Evolutionary conservation across 1,140 invertebrate species (phyloP), one percentile per base, ranked within the genome.

Genomic region (Cyphomyrmex costatus): DNA sequence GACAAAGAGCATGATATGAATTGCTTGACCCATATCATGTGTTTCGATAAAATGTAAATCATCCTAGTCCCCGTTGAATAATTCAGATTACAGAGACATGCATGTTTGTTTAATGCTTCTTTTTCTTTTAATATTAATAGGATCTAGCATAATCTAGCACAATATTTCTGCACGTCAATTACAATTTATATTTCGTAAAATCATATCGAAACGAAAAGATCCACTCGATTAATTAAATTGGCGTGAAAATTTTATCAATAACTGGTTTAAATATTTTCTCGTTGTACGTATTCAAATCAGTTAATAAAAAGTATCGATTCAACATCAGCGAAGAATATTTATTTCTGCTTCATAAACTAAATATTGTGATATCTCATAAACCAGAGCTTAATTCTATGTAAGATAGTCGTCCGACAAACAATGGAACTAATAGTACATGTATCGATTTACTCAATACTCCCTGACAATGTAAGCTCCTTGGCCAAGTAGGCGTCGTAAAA

Each of bases 61-160:
- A 61, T 33, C 30, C 36, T 46, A 58, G 21, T 71, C 24, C 21
- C 12, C 10, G 30, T 42, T 78, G 46, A 68, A 80, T 68, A 68
- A 80, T 80, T 80, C 77, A 70, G 16, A 53, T 53, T 70, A 24
- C 14, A 68, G n/a, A 79, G 46, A 49, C 61, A 80, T 68, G 46
- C 8, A 68, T 46, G 76, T 30, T 24, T n/a, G 24, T 1, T 24
- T 78, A 65, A 60, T 78, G 24, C 30, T 65, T 65, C 30, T 65
- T 65, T 65, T 78, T 30, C 12, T n/a, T 78, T 70, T 80, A 70
- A 79, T 80, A 70, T 80, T 80, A 80, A 80, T 80, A 49, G 42
- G 16, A 21, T 56, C 12, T 19, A 14, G 19, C 19, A 30, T 73
- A 53, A 74, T 46, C 16, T 42, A 14, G 36, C 42, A 46, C 27